Evolutionary conservation across 2,113 vertebrate species (phyloP).

Genomic region (Sitta europaea): DNA sequence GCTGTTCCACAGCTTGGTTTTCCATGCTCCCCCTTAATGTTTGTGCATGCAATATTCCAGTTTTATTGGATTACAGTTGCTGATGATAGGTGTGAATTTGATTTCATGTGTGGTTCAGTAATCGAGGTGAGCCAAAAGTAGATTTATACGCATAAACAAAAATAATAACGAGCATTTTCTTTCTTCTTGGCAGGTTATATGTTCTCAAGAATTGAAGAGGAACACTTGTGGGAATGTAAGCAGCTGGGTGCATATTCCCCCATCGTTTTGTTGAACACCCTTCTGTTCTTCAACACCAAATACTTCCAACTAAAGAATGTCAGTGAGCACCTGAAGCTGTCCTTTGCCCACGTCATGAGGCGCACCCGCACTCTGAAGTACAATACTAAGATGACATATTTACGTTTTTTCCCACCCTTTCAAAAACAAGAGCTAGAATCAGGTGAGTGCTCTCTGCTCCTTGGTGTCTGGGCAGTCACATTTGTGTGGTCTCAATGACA

Average conservation of each 20-base stretch:
- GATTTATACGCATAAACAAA: neutral
- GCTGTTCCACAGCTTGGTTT: neutral
- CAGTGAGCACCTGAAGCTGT: slow-evolving; percentile 90
- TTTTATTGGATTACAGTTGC: neutral
- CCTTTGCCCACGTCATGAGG: slow-evolving; percentile 92
- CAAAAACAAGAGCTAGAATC: slow-evolving; percentile 76
- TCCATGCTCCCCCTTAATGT: neutral
- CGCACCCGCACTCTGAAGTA: slow-evolving; percentile 84
- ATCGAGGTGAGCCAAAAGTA: neutral
- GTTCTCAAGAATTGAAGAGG: slow-evolving; percentile 94
- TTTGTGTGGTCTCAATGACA: neutral
- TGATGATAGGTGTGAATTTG: neutral
- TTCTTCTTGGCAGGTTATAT: slow-evolving; percentile 79
- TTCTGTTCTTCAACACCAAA: slow-evolving; percentile 98
- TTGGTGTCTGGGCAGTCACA: neutral
- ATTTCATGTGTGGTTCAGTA: neutral
- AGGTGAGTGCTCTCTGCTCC: slow-evolving; percentile 20
- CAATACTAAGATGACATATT: slow-evolving; percentile 87
- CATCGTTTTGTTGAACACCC: slow-evolving; percentile 94
- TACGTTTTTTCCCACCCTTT: slow-evolving; percentile 91
- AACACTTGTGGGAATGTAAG: slow-evolving; percentile 95
- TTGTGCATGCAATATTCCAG: neutral
- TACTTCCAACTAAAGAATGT: slow-evolving; percentile 89
- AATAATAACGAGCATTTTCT: no score
- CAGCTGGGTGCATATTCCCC: slow-evolving; percentile 96